Base-by-base conservation (phyloP, 2,888 invertebrate genomes). In the Lysandra coridon region DNA sequence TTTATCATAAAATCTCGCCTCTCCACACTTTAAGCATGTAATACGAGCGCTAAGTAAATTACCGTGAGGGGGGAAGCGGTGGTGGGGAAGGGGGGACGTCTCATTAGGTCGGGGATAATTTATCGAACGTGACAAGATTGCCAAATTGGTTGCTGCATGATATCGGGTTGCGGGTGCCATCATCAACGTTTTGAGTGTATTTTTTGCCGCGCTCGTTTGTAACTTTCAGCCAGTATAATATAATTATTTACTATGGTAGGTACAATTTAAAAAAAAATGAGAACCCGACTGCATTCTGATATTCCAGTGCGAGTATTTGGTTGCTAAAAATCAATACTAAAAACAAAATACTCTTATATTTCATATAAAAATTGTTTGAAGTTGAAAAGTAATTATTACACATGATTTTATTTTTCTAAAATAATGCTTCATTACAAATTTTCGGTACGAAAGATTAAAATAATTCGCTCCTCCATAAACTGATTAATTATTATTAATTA, bases 91-190 rank as follows among this genome's bases (percentile, higher is more conserved):
- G 73, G 79, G 79, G 80, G 80, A 79, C 80, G 80, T 82, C 82
- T 82, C 82, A 82, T 83, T 82, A 82, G 79, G 64, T 49, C 76
- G 37, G 40, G 79, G 80, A 80, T 82, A 80, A 82, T 83, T 82
- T 81, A 80, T 81, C 80, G 76, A 69, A 80, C 80, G 82, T 79
- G 80, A 80, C 78, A 64, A 79, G 77, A 78, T 73, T 78, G 79
- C 73, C 78, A 69, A 78, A 78, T 78, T 79, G 74, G 79, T 80
- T 75, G 62, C 75, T 10, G 69, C 64, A 79, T 79, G 78, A 79
- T 79, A 79, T 78, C 77, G n/a, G 49, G 78, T 49, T 75, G 10
- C 30, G 49, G 62, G 10, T 77, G 57, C 69, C 44, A 37, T 69
- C 69, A 69, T 69, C 37, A 69, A 57, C 57, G 57, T 57, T 57